A percentile compares a stretch with the other conserved stretches of the same genome.
Conservation (phyloP, 2,888 invertebrate species). For the Cerastoderma edule region DNA sequence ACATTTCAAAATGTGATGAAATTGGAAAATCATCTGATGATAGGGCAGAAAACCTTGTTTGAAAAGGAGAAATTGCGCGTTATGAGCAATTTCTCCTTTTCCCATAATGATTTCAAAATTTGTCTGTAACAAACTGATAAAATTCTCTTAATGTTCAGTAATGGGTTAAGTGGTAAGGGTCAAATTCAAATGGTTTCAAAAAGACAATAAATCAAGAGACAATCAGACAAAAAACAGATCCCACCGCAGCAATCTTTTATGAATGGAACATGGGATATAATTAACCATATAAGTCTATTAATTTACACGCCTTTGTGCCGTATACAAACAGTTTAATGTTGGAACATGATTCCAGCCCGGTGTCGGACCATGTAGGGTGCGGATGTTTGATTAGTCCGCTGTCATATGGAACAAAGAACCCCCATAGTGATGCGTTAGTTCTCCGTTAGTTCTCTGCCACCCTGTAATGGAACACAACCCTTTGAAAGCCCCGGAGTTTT, state of each 20-base stretch:
- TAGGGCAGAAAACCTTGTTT: too few species aligned
- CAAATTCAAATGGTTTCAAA: neutral
- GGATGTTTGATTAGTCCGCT: conserved; percentile 44
- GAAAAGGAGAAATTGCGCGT: too few species aligned
- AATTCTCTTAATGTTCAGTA: too few species aligned
- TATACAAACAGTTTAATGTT: conserved; percentile 43
- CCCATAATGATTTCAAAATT: too few species aligned
- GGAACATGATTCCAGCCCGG: conserved; percentile 12
- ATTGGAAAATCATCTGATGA: too few species aligned
- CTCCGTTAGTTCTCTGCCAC: conserved; percentile 18
- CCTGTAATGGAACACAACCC: conserved; percentile 9
- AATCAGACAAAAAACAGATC: neutral
- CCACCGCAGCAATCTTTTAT: neutral
- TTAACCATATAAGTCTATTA: conserved; percentile 47
- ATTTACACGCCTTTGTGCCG: conserved; percentile 38
- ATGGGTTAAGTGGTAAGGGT: too few species aligned
- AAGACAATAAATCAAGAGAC: neutral
- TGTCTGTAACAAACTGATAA: too few species aligned
- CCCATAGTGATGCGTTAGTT: conserved; percentile 45
- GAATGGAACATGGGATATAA: conserved; percentile 20
- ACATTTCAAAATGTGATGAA: too few species aligned
- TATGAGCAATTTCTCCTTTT: too few species aligned
- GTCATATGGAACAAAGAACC: conserved; percentile 51
- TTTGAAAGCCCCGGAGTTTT: too few species aligned
- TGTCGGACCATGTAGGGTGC: conserved; percentile 24